Evolutionary conservation across 37 sponge, comb jelly and placozoan species (phyloP), one percentile per base, ranked within the genome.

Genomic region (Halichondria panicea): DNA sequence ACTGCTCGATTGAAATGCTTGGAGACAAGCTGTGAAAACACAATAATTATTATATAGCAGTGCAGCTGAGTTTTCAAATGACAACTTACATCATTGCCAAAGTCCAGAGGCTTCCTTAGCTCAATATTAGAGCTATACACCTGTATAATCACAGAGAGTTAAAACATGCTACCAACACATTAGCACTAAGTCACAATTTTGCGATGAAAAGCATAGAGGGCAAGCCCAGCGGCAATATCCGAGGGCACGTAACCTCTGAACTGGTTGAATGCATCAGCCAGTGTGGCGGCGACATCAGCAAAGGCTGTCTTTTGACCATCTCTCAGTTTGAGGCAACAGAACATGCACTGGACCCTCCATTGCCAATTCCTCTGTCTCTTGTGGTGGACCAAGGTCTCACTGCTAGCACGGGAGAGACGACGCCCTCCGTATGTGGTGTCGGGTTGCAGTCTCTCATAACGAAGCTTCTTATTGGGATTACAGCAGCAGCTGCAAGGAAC

Each of bases 231-330:
- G 1, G 64, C 43, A 1, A 90, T 34, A 81, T 90, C 91, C 21
- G 91, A 85, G 9, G 91, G 82, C 22, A 90, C 91, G 55, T 90
- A 90, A 13, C 85, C 85, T n/a, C 82, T 72, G 64, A 81, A 84
- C 24, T 76, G 39, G 19, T 21, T 50, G 44, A 80, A 84, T 31
- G 61, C 68, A 65, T 80, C 77, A 3, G 76, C 43, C 53, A 90
- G 54, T 15, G 72, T 64, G 2, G 77, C 71, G 2, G 86, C 42
- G 5, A 90, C 72, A 25, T 90, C 85, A 25, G 39, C 48, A 38
- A 70, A 84, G 25, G 72, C 68, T 11, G 43, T 28, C 30, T 65
- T 31, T 18, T 83, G 78, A 18, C 59, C 57, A 1, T 67, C 59
- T 21, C 66, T 55, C 15, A 66, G 58, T 0, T 43, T 52, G 46